Evolutionary conservation across 2,797 vertebrate species (phyloP).

Genomic region (Sylvia borin): DNA sequence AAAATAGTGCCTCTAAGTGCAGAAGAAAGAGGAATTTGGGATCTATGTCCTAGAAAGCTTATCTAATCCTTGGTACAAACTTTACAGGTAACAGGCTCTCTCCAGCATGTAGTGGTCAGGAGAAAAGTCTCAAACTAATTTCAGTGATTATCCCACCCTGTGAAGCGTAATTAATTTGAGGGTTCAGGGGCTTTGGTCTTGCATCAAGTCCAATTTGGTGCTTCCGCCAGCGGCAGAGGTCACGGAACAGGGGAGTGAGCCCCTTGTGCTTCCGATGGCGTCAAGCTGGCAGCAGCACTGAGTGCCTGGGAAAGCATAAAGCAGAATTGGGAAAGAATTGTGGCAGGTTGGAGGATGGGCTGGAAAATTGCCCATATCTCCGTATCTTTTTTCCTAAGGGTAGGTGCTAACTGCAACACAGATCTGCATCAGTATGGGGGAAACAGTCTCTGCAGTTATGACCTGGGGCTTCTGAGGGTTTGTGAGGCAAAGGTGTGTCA

Average conservation of each 20-base stretch:
- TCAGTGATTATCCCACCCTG: background rate
- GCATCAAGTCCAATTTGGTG: background rate
- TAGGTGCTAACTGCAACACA: background rate
- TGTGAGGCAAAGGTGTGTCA: background rate
- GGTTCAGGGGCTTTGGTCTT: background rate
- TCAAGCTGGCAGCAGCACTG: background rate
- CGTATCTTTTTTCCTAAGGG: background rate
- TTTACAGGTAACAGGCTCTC: background rate
- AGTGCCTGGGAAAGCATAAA: background rate
- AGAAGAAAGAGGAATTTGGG: background rate
- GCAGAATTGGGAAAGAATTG: background rate
- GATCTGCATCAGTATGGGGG: background rate
- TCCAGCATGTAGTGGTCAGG: background rate
- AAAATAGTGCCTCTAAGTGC: background rate
- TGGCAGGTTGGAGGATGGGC: background rate
- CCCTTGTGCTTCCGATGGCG: rapidly evolving
- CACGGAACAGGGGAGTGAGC: rapidly evolving
- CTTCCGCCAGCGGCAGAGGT: rapidly evolving
- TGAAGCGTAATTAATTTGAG: background rate
- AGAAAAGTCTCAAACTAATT: background rate
- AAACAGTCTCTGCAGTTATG: background rate
- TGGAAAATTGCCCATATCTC: background rate
- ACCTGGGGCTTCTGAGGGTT: background rate
- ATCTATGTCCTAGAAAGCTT: background rate
- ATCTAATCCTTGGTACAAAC: background rate